Base-by-base conservation (phyloP, 1,140 invertebrate genomes). In the Mizuhopecten yessoensis region DNA sequence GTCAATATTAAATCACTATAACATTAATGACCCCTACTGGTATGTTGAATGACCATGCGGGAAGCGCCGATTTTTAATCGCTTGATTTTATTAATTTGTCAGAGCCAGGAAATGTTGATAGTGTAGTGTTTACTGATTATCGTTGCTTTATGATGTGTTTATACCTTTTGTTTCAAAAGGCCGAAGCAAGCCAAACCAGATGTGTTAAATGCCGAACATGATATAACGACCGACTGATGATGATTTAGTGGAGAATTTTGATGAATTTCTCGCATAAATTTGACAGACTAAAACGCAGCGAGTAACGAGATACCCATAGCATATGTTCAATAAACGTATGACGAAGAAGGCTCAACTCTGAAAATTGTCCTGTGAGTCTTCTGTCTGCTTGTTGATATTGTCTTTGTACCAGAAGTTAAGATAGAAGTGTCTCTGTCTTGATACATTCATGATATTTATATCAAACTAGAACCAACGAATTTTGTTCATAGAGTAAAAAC, bases 11-110 rank as follows among this genome's bases (percentile, higher is more conserved):
- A 75, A 75, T 75, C 57, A 75, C 9, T 75, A 75, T 75, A 75
- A 75, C n/a, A 75, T 75, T 75, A n/a, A 75, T 75, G 57, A 75
- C 57, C 57, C 57, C 57, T 75, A 75, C 57, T 17, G 57, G 57
- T 5, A 3, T 75, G n/a, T 75, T 75, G 9, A 75, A 75, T 75
- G 57, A n/a, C 57, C 23, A 75, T 75, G 57, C 57, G 57, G 57
- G 57, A 75, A 29, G 29, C n/a, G 1, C 23, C 23, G 57, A 75
- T n/a, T n/a, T 75, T 29, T 75, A n/a, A 75, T 75, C 29, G 57
- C 20, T 75, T 75, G 5, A 29, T n/a, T 75, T 75, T 75, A 75
- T 75, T 75, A 75, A 75, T 75, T 75, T 75, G 57, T 75, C 57
- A 9, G 2, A 75, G 15, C 5, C 9, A 75, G 57, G 57, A 75